Base-by-base conservation (phyloP, 2,888 invertebrate genomes). In the Tubulanus polymorphus region DNA sequence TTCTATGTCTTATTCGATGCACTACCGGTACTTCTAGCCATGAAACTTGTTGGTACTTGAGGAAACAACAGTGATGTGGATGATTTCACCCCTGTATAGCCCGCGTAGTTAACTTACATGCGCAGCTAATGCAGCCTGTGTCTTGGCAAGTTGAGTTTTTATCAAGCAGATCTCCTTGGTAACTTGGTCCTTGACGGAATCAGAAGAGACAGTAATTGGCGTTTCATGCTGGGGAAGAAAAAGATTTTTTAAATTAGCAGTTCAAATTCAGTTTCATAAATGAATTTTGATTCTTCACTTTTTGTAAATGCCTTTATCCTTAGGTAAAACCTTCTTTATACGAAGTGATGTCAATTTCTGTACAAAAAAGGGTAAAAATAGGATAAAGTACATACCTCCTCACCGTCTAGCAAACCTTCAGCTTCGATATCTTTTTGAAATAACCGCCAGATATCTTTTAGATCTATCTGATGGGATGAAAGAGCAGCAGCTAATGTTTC, bases 401-500 rank as follows among this genome's bases (percentile, higher is more conserved):
- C 57, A 20, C 64, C 63, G n/a, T n/a, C n/a, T n/a, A n/a, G n/a
- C 20, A 56, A 45, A 32, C 52, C 59, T 47, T 69, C 67, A 5
- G 55, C 59, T 29, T 68, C 68, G 27, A 65, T 60, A 53, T 69
- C 68, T 37, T 63, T 64, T 50, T 71, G 72, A 5, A 71, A 69
- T 35, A 72, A 63, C 54, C 68, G 63, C 72, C 71, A 72, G n/a
- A 72, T 63, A 37, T 72, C 72, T 48, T 63, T 64, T 48, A 72
- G 51, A 53, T 70, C 70, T 29, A 68, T 37, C 47, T 68, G 64
- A 37, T 65, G 61, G 29, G 62, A 62, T 23, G 63, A 53, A 6
- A 56, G 54, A 28, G 55, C 58, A 20, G 49, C 55, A 45, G 57
- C 56, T 15, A 67, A 48, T 50, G 52, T 59, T 28, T 69, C 69